Percentiles rank a stretch among this genome's conserved stretches.
Evolutionary conservation across 1,140 invertebrate species (phyloP).

Genomic region (Dryas iulia): DNA sequence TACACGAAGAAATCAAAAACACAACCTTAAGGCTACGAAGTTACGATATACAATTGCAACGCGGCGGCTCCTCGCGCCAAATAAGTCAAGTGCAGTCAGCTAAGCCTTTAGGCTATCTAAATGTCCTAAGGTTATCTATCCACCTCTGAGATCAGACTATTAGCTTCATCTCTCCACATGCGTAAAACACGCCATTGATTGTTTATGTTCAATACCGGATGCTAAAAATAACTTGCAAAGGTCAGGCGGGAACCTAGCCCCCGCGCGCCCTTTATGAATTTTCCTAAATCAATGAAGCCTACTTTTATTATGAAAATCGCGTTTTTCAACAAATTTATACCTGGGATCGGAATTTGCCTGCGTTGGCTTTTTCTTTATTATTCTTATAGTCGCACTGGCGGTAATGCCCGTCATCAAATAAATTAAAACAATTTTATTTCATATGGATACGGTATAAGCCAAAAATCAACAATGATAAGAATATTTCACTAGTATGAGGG

Average conservation of each 20-base stretch:
- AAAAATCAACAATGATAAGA: slow-evolving; percentile 16
- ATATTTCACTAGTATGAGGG: slow-evolving; percentile 18
- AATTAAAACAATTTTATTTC: slow-evolving; percentile 9
- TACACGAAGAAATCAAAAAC: not conserved
- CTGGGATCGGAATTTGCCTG: slow-evolving; percentile 34
- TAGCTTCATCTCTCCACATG: slow-evolving; percentile 46
- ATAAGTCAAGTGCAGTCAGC: slow-evolving; percentile 19
- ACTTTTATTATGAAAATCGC: slow-evolving; percentile 2
- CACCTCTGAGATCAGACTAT: slow-evolving; percentile 30
- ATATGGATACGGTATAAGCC: not conserved
- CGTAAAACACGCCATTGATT: slow-evolving; percentile 53
- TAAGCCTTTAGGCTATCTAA: not conserved
- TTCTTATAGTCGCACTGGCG: slow-evolving; percentile 71
- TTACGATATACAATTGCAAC: slow-evolving; percentile 25
- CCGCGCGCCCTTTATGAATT: slow-evolving; percentile 59
- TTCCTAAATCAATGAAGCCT: slow-evolving; percentile 15
- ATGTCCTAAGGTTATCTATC: slow-evolving; percentile 22
- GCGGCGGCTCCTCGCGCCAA: slow-evolving; percentile 20
- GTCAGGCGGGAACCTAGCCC: slow-evolving; percentile 63
- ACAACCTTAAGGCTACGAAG: not conserved
- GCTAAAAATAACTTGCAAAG: slow-evolving; percentile 72
- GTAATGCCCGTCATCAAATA: slow-evolving; percentile 74
- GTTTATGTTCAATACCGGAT: slow-evolving; percentile 63
- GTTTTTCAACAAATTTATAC: slow-evolving; percentile 36
- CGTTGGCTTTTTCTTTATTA: slow-evolving; percentile 57